Conservation (phyloP, 23 tunicate species). For the Ciona savignyi region DNA sequence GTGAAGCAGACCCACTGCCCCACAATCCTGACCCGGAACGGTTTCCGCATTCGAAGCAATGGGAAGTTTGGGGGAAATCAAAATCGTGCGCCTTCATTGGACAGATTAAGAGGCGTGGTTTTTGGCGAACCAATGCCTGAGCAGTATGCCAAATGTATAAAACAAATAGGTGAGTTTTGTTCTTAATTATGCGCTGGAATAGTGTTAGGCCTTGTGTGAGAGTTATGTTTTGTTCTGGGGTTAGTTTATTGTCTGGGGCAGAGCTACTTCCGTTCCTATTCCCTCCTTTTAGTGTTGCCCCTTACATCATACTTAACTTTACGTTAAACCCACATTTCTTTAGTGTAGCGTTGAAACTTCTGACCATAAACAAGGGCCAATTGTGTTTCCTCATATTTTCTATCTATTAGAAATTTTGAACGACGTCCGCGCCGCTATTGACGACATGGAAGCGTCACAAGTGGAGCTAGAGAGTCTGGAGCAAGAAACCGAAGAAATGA, state of each 20-base stretch:
- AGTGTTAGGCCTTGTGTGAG: too few relatives aligned
- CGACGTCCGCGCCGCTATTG: slow-evolving; percentile 23
- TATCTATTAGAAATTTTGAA: slow-evolving; percentile 28
- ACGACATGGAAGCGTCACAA: slow-evolving; percentile 27
- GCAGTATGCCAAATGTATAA: slow-evolving; percentile 13
- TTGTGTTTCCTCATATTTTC: too few relatives aligned
- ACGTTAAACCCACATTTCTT: too few relatives aligned
- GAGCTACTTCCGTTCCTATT: too few relatives aligned
- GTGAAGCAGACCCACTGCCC: slow-evolving; percentile 77
- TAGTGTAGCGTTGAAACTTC: too few relatives aligned
- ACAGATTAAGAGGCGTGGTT: slow-evolving; percentile 51
- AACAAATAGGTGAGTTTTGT: slow-evolving; percentile 73
- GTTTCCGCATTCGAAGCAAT: slow-evolving; percentile 67
- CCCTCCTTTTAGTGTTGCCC: too few relatives aligned
- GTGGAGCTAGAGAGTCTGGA: slow-evolving; percentile 44
- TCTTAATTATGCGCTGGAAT: too few relatives aligned
- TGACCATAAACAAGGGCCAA: too few relatives aligned
- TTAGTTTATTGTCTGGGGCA: too few relatives aligned
- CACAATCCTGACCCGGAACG: slow-evolving; percentile 62
- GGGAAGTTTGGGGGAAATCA: slow-evolving; percentile 90
- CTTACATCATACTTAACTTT: too few relatives aligned
- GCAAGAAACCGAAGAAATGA: slow-evolving; percentile 55
- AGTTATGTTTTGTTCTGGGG: too few relatives aligned
- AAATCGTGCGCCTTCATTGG: slow-evolving; percentile 49
- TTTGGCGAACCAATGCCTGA: slow-evolving; percentile 63